Evolutionary conservation across 30 jellyfish, hydroid and myxozoan genomes (phyloP).

Genomic region (Calvadosia cruxmelitensis): DNA sequence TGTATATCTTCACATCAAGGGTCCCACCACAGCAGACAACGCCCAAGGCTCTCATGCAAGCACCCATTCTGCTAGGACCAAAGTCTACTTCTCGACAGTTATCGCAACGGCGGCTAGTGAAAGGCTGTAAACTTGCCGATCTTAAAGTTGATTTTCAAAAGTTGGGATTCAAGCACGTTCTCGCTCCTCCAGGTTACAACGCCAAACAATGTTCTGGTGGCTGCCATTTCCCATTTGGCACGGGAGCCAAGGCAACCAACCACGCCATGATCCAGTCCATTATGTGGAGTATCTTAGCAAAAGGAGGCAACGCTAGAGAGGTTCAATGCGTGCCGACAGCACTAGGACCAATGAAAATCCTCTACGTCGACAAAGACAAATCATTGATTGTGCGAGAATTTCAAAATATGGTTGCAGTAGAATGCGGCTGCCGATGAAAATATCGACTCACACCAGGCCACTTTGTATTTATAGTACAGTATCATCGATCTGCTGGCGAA

Average conservation of each 20-base stretch:
- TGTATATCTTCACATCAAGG: too few species aligned
- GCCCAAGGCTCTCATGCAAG: too few species aligned
- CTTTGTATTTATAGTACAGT: too few species aligned
- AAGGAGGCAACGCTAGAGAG: constrained; percentile 25
- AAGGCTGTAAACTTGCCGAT: constrained; percentile 28
- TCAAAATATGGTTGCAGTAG: constrained; percentile 57
- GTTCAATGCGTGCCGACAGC: constrained; percentile 44
- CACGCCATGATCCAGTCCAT: constrained; percentile 47
- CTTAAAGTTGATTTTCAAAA: constrained; percentile 35
- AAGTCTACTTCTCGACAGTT: too few species aligned
- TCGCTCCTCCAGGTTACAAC: constrained; percentile 42
- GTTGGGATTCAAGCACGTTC: constrained; percentile 31
- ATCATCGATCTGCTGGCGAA: too few species aligned
- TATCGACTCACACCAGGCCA: not conserved
- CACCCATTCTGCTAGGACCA: too few species aligned
- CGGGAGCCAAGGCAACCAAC: constrained; percentile 29
- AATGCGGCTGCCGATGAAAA: constrained; percentile 40
- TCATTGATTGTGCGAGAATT: constrained; percentile 26
- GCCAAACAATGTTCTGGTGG: constrained; percentile 57
- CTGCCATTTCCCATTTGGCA: constrained; percentile 47
- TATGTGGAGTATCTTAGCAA: constrained; percentile 28
- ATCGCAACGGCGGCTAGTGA: too few species aligned
- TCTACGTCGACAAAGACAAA: constrained; percentile 20
- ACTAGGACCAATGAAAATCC: constrained; percentile 20
- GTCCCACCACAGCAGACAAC: too few species aligned